These are phyloP conservation scores for Ectobius pallidus DNA, from an alignment of 2,888 invertebrate species.

Conservation along the genomic window DNA sequence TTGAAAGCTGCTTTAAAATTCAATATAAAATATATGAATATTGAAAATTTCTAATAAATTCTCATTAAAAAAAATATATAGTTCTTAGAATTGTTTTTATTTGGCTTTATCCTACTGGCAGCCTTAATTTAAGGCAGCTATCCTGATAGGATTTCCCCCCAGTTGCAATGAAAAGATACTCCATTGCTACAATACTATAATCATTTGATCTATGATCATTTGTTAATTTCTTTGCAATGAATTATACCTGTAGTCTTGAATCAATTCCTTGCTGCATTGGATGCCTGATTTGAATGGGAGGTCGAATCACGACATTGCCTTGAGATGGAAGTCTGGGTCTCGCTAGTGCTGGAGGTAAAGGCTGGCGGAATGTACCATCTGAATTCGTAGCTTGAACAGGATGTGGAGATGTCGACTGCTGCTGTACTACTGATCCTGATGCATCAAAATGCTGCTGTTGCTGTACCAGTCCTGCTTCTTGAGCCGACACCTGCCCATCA, in stretches of 20 bases:
- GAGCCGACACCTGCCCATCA: constrained; percentile 1
- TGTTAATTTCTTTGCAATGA: too few species aligned
- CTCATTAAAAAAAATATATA: too few species aligned
- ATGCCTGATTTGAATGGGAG: constrained; percentile 48
- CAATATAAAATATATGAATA: too few species aligned
- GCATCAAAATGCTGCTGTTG: constrained; percentile 16
- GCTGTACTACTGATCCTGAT: constrained; percentile 12
- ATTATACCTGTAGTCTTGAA: constrained; percentile 54
- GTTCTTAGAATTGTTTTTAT: too few species aligned
- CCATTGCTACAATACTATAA: too few species aligned
- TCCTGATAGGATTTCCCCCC: too few species aligned
- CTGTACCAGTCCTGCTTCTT: constrained; percentile 25
- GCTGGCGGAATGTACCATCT: constrained; percentile 72
- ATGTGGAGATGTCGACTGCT: constrained; percentile 13
- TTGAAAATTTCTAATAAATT: too few species aligned
- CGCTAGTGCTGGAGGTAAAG: constrained; percentile 65
- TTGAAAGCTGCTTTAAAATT: too few species aligned
- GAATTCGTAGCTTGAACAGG: constrained; percentile 16
- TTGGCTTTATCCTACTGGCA: too few species aligned
- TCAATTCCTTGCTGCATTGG: constrained; percentile 53
- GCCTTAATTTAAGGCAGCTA: too few species aligned
- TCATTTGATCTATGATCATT: too few species aligned
- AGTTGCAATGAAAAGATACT: too few species aligned
- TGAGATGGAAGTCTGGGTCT: constrained; percentile 53
- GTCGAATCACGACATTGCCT: constrained; percentile 36